These are phyloP conservation scores for Pseudochirops cupreus DNA, from an alignment of 2,797 vertebrate species.

Conservation along the genomic window DNA sequence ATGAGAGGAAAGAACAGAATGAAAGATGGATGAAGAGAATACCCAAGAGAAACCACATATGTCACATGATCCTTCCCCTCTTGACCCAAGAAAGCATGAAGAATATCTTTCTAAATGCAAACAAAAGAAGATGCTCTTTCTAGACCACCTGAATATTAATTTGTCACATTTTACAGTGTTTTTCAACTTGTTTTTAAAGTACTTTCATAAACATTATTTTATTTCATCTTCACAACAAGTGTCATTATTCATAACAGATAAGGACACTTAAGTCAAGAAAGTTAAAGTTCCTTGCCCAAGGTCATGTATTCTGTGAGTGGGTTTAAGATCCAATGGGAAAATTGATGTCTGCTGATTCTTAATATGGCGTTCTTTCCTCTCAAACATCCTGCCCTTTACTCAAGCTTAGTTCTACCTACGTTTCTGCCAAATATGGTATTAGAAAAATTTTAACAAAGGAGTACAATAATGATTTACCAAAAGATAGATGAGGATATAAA, in stretches of 20 bases:
- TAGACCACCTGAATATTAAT: not conserved
- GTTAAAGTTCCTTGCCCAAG: conserved; percentile 30
- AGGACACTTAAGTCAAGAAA: not conserved
- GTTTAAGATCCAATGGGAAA: not conserved
- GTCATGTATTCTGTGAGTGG: conserved; percentile 7
- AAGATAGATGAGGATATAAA: not conserved
- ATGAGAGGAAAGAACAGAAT: not conserved
- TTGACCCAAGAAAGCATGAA: not conserved
- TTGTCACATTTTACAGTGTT: not conserved
- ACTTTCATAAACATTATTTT: not conserved
- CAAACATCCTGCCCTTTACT: not conserved
- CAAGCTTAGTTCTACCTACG: conserved; percentile 22
- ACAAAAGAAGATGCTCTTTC: not conserved
- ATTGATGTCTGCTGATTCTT: not conserved
- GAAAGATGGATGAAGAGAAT: not conserved
- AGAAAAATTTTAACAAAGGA: conserved; percentile 6
- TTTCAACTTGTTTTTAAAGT: not conserved
- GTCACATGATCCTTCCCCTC: not conserved
- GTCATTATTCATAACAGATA: not conserved
- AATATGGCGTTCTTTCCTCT: not conserved
- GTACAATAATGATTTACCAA: not conserved
- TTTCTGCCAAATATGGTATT: not conserved
- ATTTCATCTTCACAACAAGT: not conserved
- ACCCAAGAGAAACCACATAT: not conserved
- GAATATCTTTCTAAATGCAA: not conserved